Base-by-base conservation (phyloP, 2,797 vertebrate species). In the Australoheros facetus region DNA sequence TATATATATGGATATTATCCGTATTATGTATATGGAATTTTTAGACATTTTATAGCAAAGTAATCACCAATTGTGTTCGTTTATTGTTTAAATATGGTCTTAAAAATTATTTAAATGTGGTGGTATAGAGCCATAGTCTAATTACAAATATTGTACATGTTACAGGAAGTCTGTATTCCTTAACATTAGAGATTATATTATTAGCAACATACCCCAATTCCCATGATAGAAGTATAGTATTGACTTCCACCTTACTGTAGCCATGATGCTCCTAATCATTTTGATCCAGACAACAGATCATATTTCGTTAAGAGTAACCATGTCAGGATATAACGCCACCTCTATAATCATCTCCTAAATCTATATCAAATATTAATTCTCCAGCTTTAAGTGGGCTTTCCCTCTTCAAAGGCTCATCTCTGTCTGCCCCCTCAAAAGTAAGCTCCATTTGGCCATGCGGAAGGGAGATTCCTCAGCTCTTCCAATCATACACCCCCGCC, bases 381-480 rank as follows among this genome's bases (percentile, higher is more conserved):
- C 37, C 4, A 3, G 60, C 78, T 88, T 80, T 78, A 81, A 86
- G 85, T 87, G 91, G 93, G 93, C 81, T 91, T 93, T 13, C 89
- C 88, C 87, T 86, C 66, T 66, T 75, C 64, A 69, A 81, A 71
- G 80, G 87, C 85, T 56, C 89, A 71, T 89, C 83, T 70, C 60
- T 79, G 86, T 51, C 78, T 84, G 78, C 92, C 90, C 91, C 86
- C 88, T 81, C 88, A 92, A 62, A 84, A 30, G 84, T 69, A 53
- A 70, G 76, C 91, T 92, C 77, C 84, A 87, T 93, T 93, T 94
- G 94, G 91, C 74, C 75, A 86, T 51, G 85, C 92, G 93, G 93
- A 93, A 93, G 91, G 95, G 93, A 94, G 92, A 95, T 95, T 93
- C 93, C 93, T 94, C 88, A 77, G 88, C 92, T 79, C 89, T 89